Conservation (phyloP, 2,797 vertebrate species). For the Hyperoplus lanceolatus region DNA sequence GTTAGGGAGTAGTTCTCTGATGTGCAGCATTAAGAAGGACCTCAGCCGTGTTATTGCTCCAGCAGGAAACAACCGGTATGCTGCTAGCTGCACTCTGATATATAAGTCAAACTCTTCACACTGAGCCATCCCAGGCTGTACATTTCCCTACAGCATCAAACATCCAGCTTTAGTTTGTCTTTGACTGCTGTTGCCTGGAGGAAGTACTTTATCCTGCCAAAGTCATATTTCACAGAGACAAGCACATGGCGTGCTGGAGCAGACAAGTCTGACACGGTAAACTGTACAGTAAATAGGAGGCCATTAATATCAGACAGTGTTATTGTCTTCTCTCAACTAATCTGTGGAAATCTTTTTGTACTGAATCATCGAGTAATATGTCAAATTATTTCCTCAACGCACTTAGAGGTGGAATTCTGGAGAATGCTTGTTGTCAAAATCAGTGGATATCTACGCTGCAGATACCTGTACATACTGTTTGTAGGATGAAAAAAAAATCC, state of each 20-base stretch:
- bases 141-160: conserved; percentile 57
- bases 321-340: not conserved
- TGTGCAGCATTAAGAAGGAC: not conserved
- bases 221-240: conserved; percentile 49
- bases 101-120: conserved; percentile 33
- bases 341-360: not conserved
- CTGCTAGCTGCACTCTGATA: conserved; percentile 43
- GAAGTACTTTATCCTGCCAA: conserved; percentile 42
- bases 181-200: conserved; percentile 56
- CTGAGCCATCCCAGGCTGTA: conserved; percentile 47
- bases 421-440: no score
- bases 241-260: conserved; percentile 20
- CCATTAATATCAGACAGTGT: conserved; percentile 1
- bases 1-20: not conserved
- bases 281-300: not conserved
- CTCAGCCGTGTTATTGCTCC: conserved; percentile 16
- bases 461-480: no score
- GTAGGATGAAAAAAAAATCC: no score
- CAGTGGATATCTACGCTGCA: no score
- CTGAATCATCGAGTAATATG: not conserved
- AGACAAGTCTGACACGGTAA: conserved; percentile 24
- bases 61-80: conserved; percentile 9
- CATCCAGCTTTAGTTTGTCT: conserved; percentile 34
- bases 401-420: not conserved
- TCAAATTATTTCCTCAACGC: not conserved